phyloP scores from a whole-genome alignment of 2,888 invertebrate species.

The Dendrolimus pini region DNA sequence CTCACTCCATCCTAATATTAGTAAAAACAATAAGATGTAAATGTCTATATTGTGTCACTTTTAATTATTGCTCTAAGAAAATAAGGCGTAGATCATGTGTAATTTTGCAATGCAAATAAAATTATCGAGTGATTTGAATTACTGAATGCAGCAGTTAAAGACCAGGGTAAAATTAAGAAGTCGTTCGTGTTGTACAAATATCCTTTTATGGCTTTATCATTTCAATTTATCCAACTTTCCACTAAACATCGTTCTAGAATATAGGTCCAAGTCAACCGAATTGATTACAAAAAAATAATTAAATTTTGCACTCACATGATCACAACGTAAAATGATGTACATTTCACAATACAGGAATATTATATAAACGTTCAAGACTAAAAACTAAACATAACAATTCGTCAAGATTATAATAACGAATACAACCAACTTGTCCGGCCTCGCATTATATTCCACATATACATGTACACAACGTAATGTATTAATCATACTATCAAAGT shows the following conservation, averaged over 20 bases:
- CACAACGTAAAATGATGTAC: conserved; percentile 73
- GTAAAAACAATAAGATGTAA: too few relatives aligned
- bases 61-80: too few relatives aligned
- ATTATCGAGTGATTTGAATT: too few relatives aligned
- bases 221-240: not conserved
- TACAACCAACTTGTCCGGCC: conserved; percentile 27
- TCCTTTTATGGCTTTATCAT: too few relatives aligned
- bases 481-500: too few relatives aligned
- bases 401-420: conserved; percentile 19
- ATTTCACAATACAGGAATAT: conserved; percentile 71
- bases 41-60: too few relatives aligned
- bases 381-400: conserved; percentile 24
- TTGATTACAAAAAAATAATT: conserved; percentile 53
- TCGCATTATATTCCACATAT: conserved; percentile 9
- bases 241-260: not conserved
- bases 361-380: conserved; percentile 36
- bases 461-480: not conserved
- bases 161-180: too few relatives aligned
- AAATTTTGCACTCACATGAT: conserved; percentile 74
- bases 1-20: too few relatives aligned
- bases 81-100: too few relatives aligned
- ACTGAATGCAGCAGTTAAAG: too few relatives aligned
- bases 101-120: too few relatives aligned
- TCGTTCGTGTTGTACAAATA: too few relatives aligned
- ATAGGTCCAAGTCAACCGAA: conserved; percentile 38